These are phyloP conservation scores for Metopolophium dirhodum DNA, from an alignment of 1,140 invertebrate species.

Conservation along the genomic window DNA sequence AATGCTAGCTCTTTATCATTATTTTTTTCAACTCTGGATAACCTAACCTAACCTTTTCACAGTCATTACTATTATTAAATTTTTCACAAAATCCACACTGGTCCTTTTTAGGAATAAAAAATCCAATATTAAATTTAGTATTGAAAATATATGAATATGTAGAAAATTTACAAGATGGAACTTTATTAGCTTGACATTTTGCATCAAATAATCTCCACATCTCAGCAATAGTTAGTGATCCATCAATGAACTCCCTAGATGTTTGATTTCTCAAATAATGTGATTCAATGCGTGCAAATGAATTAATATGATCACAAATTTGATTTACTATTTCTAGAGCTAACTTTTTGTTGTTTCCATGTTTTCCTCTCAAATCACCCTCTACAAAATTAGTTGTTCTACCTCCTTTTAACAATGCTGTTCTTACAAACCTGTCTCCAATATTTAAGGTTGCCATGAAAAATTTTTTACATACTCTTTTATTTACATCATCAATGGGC, in stretches of 20 bases:
- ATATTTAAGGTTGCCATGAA: too few species aligned
- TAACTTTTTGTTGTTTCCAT: too few species aligned
- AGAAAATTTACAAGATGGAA: slow-evolving; percentile 55
- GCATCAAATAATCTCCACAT: slow-evolving; percentile 49
- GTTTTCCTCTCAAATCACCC: too few species aligned
- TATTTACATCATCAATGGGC: too few species aligned
- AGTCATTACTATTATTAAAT: slow-evolving; percentile 50
- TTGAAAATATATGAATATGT: slow-evolving; percentile 59
- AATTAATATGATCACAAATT: too few species aligned
- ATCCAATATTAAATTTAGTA: slow-evolving; percentile 58
- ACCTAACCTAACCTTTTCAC: slow-evolving; percentile 17
- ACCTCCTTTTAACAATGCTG: too few species aligned
- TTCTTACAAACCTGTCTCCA: too few species aligned
- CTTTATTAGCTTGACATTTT: slow-evolving; percentile 52
- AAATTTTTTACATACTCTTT: too few species aligned
- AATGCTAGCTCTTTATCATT: slow-evolving; percentile 46
- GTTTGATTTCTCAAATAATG: slow-evolving; percentile 42
- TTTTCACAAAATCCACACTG: slow-evolving; percentile 27
- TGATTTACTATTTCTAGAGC: too few species aligned
- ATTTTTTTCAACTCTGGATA: slow-evolving; percentile 36
- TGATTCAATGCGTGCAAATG: too few species aligned
- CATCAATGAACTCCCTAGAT: slow-evolving; percentile 57
- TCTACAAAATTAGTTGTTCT: too few species aligned
- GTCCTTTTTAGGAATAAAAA: slow-evolving; percentile 47
- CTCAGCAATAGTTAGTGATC: slow-evolving; percentile 33